Base-by-base conservation (phyloP, 2,113 vertebrate genomes). In the Mohoua ochrocephala region DNA sequence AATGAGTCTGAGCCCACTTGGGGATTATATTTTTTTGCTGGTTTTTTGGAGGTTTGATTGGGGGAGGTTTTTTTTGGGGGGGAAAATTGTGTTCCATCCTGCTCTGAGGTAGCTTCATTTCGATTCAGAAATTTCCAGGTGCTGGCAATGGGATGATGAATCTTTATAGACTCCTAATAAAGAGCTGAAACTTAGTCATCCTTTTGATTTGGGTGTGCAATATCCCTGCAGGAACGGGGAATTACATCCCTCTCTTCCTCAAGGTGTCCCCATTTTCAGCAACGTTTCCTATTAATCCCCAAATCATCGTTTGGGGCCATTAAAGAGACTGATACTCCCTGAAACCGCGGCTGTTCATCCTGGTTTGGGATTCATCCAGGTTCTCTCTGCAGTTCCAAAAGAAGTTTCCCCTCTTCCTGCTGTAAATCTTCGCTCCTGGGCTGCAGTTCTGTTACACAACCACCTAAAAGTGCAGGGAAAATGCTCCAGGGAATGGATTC, bases 161-260 rank as follows among this genome's bases (percentile, higher is more conserved):
- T 80, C 69, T 69, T 74, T 42, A 7, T 3, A 15, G 33, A 12
- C 21, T 74, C 54, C 42, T 45, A 21, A 80, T 45, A 73, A 87
- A 53, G 45, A 67, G 26, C 73, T 91, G 91, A 77, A 77, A 81
- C 54, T 86, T 67, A 45, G 64, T 91, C 87, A 92, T 89, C 80
- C 71, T 35, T 23, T 26, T 8, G 15, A 13, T 94, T 74, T 15
- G 5, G 28, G n/a, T 18, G 37, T 37, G 68, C 42, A 31, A 1
- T 70, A 33, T 31, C 42, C 63, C 23, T 31, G 17, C 68, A 21
- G 39, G 7, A 56, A 8, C 17, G 22, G 33, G 33, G 28, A 44
- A 14, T 15, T 13, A 31, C 75, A 44, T 76, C 71, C 64, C 30
- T n/a, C 37, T 45, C 70, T 41, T 24, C 39, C 67, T 88, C 91